Base-by-base conservation (phyloP, 2,888 invertebrate genomes). In the Girardia tigrina region DNA sequence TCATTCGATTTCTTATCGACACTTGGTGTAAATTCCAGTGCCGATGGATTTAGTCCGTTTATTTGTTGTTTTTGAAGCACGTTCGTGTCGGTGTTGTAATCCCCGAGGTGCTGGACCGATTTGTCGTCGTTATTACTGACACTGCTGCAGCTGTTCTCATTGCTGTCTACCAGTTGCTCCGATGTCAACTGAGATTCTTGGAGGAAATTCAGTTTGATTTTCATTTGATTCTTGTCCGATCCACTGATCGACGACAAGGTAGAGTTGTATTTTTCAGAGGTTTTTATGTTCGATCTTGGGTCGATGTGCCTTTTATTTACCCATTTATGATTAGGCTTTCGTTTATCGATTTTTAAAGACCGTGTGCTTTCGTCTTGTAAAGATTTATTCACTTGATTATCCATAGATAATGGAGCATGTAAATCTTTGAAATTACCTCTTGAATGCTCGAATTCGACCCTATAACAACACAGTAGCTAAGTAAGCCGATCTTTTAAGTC, bases 1-100 rank as follows among this genome's bases (percentile, higher is more conserved):
- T 56, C 56, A 56, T 2, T 56, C n/a, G 20, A 12, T 56, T 56
- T 56, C n/a, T 56, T 56, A 4, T 56, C 56, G 23, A 56, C 56
- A 12, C n/a, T 56, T 4, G 56, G 56, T 56, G 56, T 56, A n/a
- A 56, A 56, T 16, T 56, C 56, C 23, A 56, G 23, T 16, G 56
- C 56, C n/a, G 56, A 56, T 2, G 56, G 56, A 56, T 56, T 56
- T n/a, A 56, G n/a, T 56, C 56, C 56, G 23, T 56, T 56, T n/a
- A 56, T 56, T 56, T 56, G 56, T 56, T 56, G n/a, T 4, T 56
- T 4, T 56, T 20, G 23, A n/a, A 56, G 4, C 8, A 4, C 23
- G 23, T 56, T 56, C 2, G 56, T 56, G 4, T 6, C n/a, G 56
- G 20, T 20, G 23, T 56, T 23, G 12, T 12, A 8, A 56, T n/a